Conservation (phyloP, 2,113 vertebrate species). For the Saccopteryx bilineata region DNA sequence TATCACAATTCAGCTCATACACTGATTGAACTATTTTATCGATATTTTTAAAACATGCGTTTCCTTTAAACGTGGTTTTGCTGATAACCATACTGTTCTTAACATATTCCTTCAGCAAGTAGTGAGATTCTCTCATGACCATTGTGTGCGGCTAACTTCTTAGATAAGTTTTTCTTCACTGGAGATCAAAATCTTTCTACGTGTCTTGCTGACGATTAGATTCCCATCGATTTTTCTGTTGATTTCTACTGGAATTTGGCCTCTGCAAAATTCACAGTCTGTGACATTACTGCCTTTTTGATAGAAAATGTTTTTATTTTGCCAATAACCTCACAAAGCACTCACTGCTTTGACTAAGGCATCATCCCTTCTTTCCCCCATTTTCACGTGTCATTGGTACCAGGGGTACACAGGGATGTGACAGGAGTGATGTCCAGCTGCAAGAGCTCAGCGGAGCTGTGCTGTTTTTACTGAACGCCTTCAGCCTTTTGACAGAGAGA, state of each 20-base stretch:
- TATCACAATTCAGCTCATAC: neutral
- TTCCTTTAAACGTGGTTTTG: neutral
- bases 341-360: neutral
- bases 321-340: neutral
- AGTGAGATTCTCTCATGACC: neutral
- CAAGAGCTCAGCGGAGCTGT: neutral
- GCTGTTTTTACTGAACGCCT: neutral
- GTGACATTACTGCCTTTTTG: neutral
- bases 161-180: neutral
- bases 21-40: neutral
- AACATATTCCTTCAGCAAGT: neutral
- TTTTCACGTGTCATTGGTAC: neutral
- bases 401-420: neutral
- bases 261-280: neutral
- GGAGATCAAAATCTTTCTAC: neutral
- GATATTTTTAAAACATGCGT: neutral
- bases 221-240: neutral
- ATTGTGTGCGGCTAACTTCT: neutral
- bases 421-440: neutral
- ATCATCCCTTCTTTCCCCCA: neutral
- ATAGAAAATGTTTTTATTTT: neutral
- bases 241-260: conserved; percentile 28
- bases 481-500: neutral
- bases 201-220: neutral
- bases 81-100: neutral